Evolutionary conservation across 2,888 invertebrate genomes (phyloP), one percentile per base, ranked within the genome.

Genomic region (Tridacna crocea): DNA sequence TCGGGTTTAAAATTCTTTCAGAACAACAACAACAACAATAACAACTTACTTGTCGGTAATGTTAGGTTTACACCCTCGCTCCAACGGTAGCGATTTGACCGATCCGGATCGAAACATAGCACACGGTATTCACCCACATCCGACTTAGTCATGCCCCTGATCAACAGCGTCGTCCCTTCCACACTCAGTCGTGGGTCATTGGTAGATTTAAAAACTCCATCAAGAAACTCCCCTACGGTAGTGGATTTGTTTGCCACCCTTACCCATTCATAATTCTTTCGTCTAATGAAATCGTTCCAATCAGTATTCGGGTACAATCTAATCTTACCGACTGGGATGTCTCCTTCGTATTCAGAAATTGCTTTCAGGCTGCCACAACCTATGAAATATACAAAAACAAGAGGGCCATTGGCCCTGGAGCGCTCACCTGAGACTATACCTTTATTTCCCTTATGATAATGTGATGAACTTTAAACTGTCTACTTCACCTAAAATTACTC

Each of bases 41-140:
- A n/a, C n/a, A n/a, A 68, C 70, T 24, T 70, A 51, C 70, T 12
- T 70, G 48, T 12, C 15, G 70, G 70, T 51, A 70, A 47, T 15
- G 10, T 51, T 10, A 70, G 22, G 51, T 10, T 22, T 22, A 70
- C 70, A 22, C 19, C 51, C 51, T 51, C 24, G 22, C 51, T 70
- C 19, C 70, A 51, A 24, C 51, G 51, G 22, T 4, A 47, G 13
- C 1, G 2, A 0, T 15, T n/a, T 15, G 4, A 12, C 17, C 26
- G 48, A 22, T 4, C 10, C 3, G 17, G 12, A 8, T 19, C 47
- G 15, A 48, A 70, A 19, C 70, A 70, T 70, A 51, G 51, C 19
- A 70, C 70, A 12, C 17, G 22, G 24, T 70, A 70, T 6, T n/a
- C 22, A 19, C 22, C 24, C 19, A n/a, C 70, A 47, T 70, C 70